A percentile compares a stretch with the other conserved stretches of the same genome.
phyloP scores from a whole-genome alignment of 2,113 vertebrate species.

The Ciconia boyciana region DNA sequence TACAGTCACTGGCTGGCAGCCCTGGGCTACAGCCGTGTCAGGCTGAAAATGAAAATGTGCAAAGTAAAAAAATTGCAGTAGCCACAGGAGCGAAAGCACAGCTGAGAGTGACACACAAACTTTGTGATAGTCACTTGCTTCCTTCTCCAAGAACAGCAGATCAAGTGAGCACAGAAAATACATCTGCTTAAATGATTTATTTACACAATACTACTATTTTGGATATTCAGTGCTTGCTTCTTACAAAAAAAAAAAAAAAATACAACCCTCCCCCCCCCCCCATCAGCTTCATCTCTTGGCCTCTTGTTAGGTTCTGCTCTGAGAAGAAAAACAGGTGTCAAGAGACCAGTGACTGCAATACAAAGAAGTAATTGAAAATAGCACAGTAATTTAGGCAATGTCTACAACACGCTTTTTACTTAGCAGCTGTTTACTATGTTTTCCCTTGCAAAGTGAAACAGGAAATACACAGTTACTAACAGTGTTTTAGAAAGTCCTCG shows the following conservation, averaged over 20 bases:
- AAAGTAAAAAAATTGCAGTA: not conserved
- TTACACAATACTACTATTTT: not conserved
- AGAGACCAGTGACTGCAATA: not conserved
- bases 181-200: not conserved
- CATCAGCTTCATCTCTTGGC: not conserved
- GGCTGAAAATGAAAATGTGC: not conserved
- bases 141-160: not conserved
- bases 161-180: not conserved
- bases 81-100: not conserved
- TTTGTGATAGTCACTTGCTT: not conserved
- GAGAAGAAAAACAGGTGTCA: slow-evolving; percentile 1
- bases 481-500: not conserved
- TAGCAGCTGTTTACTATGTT: not conserved
- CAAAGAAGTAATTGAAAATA: slow-evolving; percentile 18
- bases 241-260: not conserved
- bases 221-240: not conserved
- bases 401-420: not conserved
- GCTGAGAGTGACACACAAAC: not conserved
- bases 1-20: not conserved
- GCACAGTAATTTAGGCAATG: not conserved
- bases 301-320: not conserved
- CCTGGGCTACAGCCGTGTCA: not conserved
- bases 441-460: not conserved
- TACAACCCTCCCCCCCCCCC: fast-evolving
- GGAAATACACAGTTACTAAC: not conserved